Evolutionary conservation across 2,888 invertebrate species (phyloP).

Genomic region (Plusia festucae): DNA sequence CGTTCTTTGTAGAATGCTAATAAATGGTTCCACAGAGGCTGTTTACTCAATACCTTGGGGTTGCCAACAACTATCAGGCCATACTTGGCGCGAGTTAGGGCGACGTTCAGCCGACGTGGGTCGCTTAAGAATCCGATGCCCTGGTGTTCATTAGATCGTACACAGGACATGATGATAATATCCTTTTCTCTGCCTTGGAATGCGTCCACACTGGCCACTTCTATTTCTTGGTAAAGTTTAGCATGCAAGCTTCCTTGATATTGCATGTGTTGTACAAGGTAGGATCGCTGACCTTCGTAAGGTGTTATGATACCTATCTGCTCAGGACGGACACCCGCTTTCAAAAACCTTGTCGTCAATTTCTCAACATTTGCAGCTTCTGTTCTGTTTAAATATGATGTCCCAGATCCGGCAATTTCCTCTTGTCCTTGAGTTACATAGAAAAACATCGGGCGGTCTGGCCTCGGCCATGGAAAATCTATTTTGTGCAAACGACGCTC

Average conservation of each 20-base stretch:
- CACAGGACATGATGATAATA: constrained; percentile 99
- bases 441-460: constrained; percentile 99
- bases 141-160: constrained; percentile 99
- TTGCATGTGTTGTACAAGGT: constrained; percentile 99
- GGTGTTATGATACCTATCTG: constrained; percentile 99
- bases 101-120: constrained; percentile 99
- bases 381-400: constrained; percentile 99
- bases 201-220: constrained; percentile 99
- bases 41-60: constrained; percentile 99
- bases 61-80: constrained; percentile 99
- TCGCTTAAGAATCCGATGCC: constrained; percentile 99
- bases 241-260: constrained; percentile 99
- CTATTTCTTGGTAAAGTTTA: constrained; percentile 99
- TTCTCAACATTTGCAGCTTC: constrained; percentile 99
- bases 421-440: constrained; percentile 99
- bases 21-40: constrained; percentile 99
- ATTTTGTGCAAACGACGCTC: constrained; percentile 96
- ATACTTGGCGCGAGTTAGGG: constrained; percentile 98
- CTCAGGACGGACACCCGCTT: constrained; percentile 98
- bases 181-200: constrained; percentile 99
- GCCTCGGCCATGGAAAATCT: constrained; percentile 99
- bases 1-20: constrained; percentile 99
- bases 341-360: constrained; percentile 97
- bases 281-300: constrained; percentile 99
- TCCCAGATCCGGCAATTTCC: constrained; percentile 99